Evolutionary conservation across 2,113 vertebrate genomes (phyloP).

Genomic region (Pelecanus crispus): DNA sequence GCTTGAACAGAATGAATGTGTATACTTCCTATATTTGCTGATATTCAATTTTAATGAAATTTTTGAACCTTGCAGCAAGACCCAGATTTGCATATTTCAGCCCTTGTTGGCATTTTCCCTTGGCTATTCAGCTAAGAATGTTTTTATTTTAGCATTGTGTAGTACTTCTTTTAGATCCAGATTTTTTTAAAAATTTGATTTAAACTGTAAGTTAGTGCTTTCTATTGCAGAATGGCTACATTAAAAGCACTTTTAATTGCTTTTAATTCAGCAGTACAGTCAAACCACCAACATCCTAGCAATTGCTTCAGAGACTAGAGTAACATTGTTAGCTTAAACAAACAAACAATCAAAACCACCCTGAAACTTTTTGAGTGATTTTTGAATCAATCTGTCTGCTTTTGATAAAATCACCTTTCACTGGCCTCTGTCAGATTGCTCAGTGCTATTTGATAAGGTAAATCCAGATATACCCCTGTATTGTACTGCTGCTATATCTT

Average conservation of each 20-base stretch:
- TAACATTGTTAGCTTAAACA: background rate
- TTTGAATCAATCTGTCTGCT: background rate
- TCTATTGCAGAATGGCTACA: background rate
- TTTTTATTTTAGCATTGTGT: background rate
- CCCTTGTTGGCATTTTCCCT: background rate
- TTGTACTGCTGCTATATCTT: background rate
- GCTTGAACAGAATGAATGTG: background rate
- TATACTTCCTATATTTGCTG: fast-evolving
- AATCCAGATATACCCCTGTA: background rate
- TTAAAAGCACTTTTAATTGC: background rate
- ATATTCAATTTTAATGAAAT: background rate
- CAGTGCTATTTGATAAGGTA: background rate
- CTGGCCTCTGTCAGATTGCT: background rate
- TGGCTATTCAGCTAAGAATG: background rate
- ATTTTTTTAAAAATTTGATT: background rate
- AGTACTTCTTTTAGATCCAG: background rate
- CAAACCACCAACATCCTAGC: background rate
- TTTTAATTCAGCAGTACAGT: background rate
- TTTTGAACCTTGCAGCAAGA: background rate
- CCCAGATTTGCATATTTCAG: background rate
- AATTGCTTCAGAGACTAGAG: background rate
- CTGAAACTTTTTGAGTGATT: background rate
- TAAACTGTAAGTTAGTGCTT: background rate
- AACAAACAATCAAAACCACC: too few relatives aligned
- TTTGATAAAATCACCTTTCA: background rate